phyloP scores from a whole-genome alignment of 2,888 invertebrate genomes.

The Pristionchus maxplancki region DNA sequence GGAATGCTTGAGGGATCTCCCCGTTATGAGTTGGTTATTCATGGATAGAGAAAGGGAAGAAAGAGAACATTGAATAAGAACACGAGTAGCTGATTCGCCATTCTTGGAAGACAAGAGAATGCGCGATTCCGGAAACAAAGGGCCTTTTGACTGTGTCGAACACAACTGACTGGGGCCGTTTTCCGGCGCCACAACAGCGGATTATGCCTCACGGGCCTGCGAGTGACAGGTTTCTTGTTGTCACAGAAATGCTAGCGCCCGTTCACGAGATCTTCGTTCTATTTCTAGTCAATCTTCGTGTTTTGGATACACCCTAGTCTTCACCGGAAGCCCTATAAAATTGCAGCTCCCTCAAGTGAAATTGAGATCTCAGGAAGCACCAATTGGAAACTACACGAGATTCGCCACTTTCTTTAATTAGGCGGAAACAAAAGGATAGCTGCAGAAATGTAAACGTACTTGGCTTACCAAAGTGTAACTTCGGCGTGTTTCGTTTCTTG shows the following conservation, averaged over 20 bases:
- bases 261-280: neutral
- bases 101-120: neutral
- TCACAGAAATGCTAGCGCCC: neutral
- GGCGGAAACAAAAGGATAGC: too few species aligned
- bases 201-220: neutral
- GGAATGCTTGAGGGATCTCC: neutral
- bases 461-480: slow-evolving; percentile 78
- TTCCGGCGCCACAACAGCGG: neutral
- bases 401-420: neutral
- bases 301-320: neutral
- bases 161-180: neutral
- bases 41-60: neutral
- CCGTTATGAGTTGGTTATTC: neutral
- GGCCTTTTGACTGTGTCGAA: neutral
- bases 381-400: neutral
- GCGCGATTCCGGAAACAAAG: neutral
- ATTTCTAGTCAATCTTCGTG: neutral
- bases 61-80: too few species aligned
- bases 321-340: neutral
- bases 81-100: neutral
- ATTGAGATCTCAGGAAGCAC: slow-evolving; percentile 1
- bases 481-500: slow-evolving; percentile 79
- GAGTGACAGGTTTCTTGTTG: neutral
- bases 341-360: neutral
- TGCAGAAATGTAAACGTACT: neutral